Evolutionary conservation across 23 tunicate genomes (phyloP).

Genomic region (Trididemnum clinides): DNA sequence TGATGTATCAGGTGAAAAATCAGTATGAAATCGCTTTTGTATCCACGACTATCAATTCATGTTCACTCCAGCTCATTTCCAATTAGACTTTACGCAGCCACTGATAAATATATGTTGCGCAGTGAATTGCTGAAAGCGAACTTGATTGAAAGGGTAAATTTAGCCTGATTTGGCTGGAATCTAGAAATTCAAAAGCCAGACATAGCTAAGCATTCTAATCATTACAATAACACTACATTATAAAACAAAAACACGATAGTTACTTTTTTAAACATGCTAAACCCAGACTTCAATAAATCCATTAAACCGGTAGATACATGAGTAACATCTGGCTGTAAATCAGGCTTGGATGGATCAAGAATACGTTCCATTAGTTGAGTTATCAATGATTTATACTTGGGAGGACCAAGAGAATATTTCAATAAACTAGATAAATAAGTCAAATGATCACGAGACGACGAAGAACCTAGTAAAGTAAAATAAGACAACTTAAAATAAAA

Average conservation of each 20-base stretch:
- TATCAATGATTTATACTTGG: slow-evolving; percentile 31
- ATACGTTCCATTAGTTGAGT: slow-evolving; percentile 27
- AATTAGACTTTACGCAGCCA: too few relatives aligned
- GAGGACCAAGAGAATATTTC: slow-evolving; percentile 33
- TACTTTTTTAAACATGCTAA: slow-evolving; percentile 64
- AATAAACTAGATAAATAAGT: slow-evolving; percentile 1
- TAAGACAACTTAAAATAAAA: too few relatives aligned
- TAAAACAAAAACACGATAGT: background rate
- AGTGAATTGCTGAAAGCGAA: background rate
- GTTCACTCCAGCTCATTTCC: too few relatives aligned
- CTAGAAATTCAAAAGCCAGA: too few relatives aligned
- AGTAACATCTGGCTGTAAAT: slow-evolving; percentile 58
- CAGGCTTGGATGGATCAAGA: slow-evolving; percentile 39
- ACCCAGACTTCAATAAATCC: slow-evolving; percentile 56
- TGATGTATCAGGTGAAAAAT: too few relatives aligned
- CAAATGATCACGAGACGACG: slow-evolving; percentile 9
- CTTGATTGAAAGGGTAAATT: background rate
- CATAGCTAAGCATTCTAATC: too few relatives aligned
- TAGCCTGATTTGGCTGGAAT: too few relatives aligned
- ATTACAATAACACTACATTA: too few relatives aligned
- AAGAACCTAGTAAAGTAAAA: background rate
- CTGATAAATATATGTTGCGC: too few relatives aligned
- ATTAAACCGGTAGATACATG: slow-evolving; percentile 48
- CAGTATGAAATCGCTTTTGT: too few relatives aligned
- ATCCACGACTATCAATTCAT: too few relatives aligned